Percentiles rank a stretch among this genome's conserved stretches.
phyloP scores from a whole-genome alignment of 1,140 invertebrate species.

The Saxidomus purpurata region DNA sequence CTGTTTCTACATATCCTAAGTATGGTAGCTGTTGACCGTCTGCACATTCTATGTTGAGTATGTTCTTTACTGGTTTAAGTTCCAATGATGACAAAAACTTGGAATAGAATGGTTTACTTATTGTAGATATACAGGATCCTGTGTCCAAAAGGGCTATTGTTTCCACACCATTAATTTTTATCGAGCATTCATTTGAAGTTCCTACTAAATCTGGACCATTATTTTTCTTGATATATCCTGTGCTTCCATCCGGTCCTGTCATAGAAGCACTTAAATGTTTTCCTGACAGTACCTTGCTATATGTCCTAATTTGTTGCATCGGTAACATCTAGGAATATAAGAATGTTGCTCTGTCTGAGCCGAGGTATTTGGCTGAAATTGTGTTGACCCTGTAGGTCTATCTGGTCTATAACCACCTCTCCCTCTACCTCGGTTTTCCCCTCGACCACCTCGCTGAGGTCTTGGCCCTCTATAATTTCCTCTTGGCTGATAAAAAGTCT shows the following conservation, averaged over 20 bases:
- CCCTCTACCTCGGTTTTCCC: not conserved
- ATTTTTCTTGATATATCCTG: not conserved
- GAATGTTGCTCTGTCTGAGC: too few species aligned
- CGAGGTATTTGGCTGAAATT: not conserved
- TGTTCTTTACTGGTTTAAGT: slow-evolving; percentile 20
- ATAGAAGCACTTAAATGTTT: not conserved
- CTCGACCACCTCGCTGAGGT: not conserved
- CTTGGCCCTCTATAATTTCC: too few species aligned
- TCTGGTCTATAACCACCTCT: not conserved
- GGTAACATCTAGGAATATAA: not conserved
- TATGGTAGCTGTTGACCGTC: slow-evolving; percentile 33
- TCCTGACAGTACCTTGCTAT: not conserved
- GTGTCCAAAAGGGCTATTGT: slow-evolving; percentile 32
- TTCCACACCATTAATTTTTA: not conserved
- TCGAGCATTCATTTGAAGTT: not conserved
- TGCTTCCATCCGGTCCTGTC: slow-evolving; percentile 18
- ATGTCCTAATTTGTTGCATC: not conserved
- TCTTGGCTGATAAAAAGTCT: not conserved
- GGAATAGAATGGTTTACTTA: slow-evolving; percentile 8
- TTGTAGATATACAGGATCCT: not conserved
- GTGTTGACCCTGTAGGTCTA: not conserved
- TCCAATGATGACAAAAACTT: not conserved
- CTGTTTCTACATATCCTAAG: slow-evolving; percentile 24
- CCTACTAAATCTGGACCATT: slow-evolving; percentile 27
- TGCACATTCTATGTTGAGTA: slow-evolving; percentile 50